Conservation (phyloP, 2,888 invertebrate genomes). For the Chaetoderma sp. region DNA sequence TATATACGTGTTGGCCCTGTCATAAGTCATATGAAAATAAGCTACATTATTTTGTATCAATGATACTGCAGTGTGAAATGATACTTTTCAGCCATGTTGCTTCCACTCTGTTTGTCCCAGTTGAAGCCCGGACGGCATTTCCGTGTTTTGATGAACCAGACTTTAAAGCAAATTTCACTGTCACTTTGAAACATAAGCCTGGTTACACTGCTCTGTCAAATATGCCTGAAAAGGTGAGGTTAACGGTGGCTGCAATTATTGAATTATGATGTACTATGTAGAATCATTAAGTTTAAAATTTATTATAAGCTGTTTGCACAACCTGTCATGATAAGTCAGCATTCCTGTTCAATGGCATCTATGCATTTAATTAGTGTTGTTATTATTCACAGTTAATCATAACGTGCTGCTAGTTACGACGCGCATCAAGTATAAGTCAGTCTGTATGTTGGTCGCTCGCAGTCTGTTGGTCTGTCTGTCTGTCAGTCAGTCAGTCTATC, state of each 20-base stretch:
- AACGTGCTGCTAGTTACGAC: neutral
- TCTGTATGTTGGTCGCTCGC: too few species aligned
- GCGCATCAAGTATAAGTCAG: neutral
- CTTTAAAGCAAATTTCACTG: conserved; percentile 87
- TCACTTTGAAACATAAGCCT: conserved; percentile 80
- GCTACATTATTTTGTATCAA: too few species aligned
- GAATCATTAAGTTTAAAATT: neutral
- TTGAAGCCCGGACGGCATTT: conserved; percentile 91
- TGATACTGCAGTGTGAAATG: too few species aligned
- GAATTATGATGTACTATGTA: neutral
- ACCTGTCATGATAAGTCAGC: too few species aligned
- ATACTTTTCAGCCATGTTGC: conserved; percentile 74
- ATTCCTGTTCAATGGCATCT: too few species aligned
- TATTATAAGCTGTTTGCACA: too few species aligned
- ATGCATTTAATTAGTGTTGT: too few species aligned
- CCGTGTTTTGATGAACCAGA: conserved; percentile 95
- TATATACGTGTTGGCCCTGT: too few species aligned
- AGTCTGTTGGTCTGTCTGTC: too few species aligned
- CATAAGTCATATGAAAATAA: too few species aligned
- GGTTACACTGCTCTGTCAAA: conserved; percentile 76
- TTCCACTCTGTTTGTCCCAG: conserved; percentile 94
- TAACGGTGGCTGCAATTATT: conserved; percentile 45
- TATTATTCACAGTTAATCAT: too few species aligned
- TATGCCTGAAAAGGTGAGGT: conserved; percentile 80
- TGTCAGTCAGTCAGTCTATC: too few species aligned